These are phyloP conservation scores for Celastrina argiolus DNA, from an alignment of 2,888 invertebrate genomes.

Conservation along the genomic window DNA sequence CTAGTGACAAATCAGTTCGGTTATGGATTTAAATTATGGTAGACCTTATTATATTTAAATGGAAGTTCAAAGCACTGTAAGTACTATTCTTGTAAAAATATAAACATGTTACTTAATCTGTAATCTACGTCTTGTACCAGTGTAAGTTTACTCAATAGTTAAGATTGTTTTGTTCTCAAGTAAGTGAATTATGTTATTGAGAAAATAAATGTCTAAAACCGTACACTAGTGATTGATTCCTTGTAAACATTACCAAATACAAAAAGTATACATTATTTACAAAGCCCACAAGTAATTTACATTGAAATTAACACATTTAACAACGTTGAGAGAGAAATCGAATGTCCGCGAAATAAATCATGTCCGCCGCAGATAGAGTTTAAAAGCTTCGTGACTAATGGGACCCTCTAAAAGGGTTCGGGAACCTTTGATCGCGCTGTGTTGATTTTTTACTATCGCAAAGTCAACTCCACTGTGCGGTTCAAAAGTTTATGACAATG, in stretches of 20 bases:
- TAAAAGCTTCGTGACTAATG: slow-evolving; percentile 25
- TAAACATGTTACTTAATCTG: too few species aligned
- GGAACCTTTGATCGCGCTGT: slow-evolving; percentile 23
- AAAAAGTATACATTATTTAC: not conserved
- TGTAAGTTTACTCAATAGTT: too few species aligned
- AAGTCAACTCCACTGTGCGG: slow-evolving; percentile 4
- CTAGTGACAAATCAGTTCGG: too few species aligned
- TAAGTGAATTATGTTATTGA: too few species aligned
- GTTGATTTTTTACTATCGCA: slow-evolving; percentile 13
- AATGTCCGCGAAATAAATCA: slow-evolving; percentile 25
- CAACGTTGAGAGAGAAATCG: slow-evolving; percentile 19
- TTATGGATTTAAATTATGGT: too few species aligned
- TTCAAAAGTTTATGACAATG: not conserved
- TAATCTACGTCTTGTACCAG: too few species aligned
- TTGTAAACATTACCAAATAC: not conserved
- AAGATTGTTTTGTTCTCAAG: too few species aligned
- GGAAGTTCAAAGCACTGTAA: too few species aligned
- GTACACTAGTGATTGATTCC: too few species aligned
- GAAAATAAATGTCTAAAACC: too few species aligned
- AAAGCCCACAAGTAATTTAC: not conserved
- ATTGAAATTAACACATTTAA: slow-evolving; percentile 16
- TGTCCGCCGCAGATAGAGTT: slow-evolving; percentile 25
- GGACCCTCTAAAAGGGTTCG: slow-evolving; percentile 23
- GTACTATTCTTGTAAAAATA: too few species aligned
- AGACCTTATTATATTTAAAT: too few species aligned